A percentile compares a stretch with the other conserved stretches of the same genome.
Conservation (phyloP, 2,113 vertebrate genomes). For the Chionis minor region DNA sequence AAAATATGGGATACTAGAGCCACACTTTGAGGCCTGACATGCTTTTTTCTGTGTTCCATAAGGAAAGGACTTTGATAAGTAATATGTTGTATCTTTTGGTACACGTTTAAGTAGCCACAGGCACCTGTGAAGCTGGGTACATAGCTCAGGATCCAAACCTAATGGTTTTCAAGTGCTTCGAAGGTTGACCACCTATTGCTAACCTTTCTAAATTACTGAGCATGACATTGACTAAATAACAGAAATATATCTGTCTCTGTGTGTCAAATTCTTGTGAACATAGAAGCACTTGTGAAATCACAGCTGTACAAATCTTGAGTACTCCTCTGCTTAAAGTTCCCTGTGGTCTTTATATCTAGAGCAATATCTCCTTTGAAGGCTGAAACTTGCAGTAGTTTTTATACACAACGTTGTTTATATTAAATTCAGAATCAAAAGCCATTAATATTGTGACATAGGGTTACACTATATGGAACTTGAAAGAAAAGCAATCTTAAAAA, state of each 20-base stretch:
- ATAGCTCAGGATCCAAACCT: background rate
- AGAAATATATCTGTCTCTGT: background rate
- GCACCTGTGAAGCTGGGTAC: background rate
- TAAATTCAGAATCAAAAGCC: background rate
- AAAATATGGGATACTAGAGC: background rate
- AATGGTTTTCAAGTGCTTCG: background rate
- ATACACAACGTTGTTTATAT: background rate
- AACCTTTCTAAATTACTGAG: background rate
- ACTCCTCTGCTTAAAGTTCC: background rate
- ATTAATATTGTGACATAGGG: background rate
- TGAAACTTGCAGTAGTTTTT: background rate
- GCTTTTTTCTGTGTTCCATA: background rate
- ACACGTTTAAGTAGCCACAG: background rate
- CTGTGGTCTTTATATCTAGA: background rate
- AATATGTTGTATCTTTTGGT: background rate
- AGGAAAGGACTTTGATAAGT: background rate
- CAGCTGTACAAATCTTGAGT: background rate
- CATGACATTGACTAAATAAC: background rate
- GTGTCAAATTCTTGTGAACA: background rate
- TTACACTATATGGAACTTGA: background rate
- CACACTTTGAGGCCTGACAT: background rate
- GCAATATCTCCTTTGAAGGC: background rate
- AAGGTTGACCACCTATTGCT: background rate
- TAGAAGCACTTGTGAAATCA: background rate
- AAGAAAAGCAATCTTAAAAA: background rate